Percentiles rank a stretch among this genome's conserved stretches.
Evolutionary conservation across 2,888 invertebrate genomes (phyloP).

Genomic region (Synanthedon andrenaeformis): DNA sequence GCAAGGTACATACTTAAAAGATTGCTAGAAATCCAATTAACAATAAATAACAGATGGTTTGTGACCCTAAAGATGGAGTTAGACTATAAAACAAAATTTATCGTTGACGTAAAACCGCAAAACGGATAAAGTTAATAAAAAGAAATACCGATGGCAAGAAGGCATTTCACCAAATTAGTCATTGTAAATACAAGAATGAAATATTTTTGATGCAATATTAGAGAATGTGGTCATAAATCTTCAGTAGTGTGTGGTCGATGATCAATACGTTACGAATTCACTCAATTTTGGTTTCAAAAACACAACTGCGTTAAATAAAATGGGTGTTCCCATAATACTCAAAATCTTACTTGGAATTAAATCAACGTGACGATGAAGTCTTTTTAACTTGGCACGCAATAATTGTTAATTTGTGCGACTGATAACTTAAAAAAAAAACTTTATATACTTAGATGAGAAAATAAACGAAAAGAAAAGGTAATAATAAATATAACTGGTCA

Average conservation of each 20-base stretch:
- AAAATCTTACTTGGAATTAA: too few relatives aligned
- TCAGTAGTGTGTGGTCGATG: conserved; percentile 11
- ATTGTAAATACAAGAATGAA: conserved; percentile 9
- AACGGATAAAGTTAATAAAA: conserved; percentile 10
- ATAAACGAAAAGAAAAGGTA: too few relatives aligned
- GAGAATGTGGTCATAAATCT: conserved; percentile 15
- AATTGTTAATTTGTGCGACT: too few relatives aligned
- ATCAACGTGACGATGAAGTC: too few relatives aligned
- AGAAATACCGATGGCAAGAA: too few relatives aligned
- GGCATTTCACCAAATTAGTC: conserved; percentile 19
- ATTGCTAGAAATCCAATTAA: conserved; percentile 26
- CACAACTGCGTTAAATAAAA: too few relatives aligned
- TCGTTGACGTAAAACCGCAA: conserved; percentile 17
- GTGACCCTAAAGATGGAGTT: conserved; percentile 6
- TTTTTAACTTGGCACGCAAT: too few relatives aligned
- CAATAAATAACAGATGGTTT: conserved; percentile 14
- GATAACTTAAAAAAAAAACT: too few relatives aligned
- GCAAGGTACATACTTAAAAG: conserved; percentile 3
- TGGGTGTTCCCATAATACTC: too few relatives aligned
- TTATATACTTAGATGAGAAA: too few relatives aligned
- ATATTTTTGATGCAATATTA: conserved; percentile 4
- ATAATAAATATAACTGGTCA: too few relatives aligned
- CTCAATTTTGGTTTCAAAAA: neutral
- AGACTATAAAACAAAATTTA: conserved; percentile 29
- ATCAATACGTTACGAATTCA: conserved; percentile 16